Evolutionary conservation across 2,888 invertebrate species (phyloP), one percentile per base, ranked within the genome.

Genomic region (Busseola fusca): DNA sequence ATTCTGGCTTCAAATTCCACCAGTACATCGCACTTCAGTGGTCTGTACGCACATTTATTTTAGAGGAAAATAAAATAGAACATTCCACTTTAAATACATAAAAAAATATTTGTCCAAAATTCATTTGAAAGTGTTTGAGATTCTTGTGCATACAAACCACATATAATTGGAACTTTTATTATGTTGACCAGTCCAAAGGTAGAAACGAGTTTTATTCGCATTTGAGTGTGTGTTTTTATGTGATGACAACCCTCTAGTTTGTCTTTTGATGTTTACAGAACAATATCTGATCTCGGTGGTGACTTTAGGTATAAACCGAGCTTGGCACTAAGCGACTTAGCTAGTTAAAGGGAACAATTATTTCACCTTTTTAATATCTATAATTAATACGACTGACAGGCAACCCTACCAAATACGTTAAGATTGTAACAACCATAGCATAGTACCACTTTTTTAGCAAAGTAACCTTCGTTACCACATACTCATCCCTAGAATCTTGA

Each of bases 131-230:
- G 12, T 50, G 64, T n/a, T n/a, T 76, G 89, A 90, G 88, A 89
- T 90, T 90, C 87, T 68, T 79, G 84, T 87, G 87, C 86, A 82
- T 85, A 87, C 81, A 85, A 85, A 86, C 81, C 81, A 77, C 72
- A 65, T 25, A 56, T 67, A 69, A 70, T 78, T 76, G 80, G 80
- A 81, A 81, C 79, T 68, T 77, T 76, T 77, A n/a, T n/a, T 63
- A 76, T 74, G 72, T 73, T 58, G 72, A 73, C 68, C 65, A 81
- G 80, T 83, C 84, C 83, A 83, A 73, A 60, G 73, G 81, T 66
- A 80, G 84, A 81, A 87, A 86, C 80, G 48, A 18, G n/a, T 50
- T 63, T n/a, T 16, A n/a, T 27, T 62, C 56, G 16, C 25, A 62
- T 14, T 48, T 40, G 7, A n/a, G 21, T 57, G 27, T 0, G 60